Conservation (phyloP, 2,797 vertebrate genomes). For the Cryptoprocta ferox region DNA sequence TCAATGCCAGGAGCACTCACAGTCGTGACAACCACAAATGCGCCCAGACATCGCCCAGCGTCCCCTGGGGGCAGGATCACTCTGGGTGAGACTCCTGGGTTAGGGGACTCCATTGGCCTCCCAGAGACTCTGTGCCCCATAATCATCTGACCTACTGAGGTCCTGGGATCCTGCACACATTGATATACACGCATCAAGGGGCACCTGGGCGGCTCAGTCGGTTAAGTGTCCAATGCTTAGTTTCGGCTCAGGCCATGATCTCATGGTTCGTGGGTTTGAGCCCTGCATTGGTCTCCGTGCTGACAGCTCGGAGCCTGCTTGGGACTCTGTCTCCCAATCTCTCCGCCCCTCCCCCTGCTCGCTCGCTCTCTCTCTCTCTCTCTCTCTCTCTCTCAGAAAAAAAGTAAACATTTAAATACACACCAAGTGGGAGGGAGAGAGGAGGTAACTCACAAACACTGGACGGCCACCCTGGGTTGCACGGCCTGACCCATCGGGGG, state of each 20-base stretch:
- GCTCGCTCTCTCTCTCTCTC: too few relatives aligned
- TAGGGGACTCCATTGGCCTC: neutral
- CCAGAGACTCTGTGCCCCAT: neutral
- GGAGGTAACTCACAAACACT: neutral
- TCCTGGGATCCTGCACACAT: neutral
- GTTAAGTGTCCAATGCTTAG: too few relatives aligned
- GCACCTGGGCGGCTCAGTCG: neutral
- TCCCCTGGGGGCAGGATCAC: neutral
- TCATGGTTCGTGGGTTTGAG: too few relatives aligned
- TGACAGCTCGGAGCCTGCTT: too few relatives aligned
- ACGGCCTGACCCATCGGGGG: neutral
- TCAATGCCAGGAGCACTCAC: neutral
- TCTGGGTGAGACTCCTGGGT: neutral
- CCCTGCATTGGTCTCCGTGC: too few relatives aligned
- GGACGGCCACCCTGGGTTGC: neutral
- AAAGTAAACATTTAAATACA: neutral
- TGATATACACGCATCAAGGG: neutral
- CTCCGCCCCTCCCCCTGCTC: too few relatives aligned
- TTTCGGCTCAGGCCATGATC: too few relatives aligned
- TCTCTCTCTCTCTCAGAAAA: too few relatives aligned
- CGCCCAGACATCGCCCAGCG: neutral
- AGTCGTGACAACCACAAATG: neutral
- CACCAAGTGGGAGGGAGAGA: neutral
- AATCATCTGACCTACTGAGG: neutral
- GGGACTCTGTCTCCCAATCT: too few relatives aligned